Evolutionary conservation across 2,888 invertebrate genomes (phyloP).

Genomic region (Lapara coniferarum): DNA sequence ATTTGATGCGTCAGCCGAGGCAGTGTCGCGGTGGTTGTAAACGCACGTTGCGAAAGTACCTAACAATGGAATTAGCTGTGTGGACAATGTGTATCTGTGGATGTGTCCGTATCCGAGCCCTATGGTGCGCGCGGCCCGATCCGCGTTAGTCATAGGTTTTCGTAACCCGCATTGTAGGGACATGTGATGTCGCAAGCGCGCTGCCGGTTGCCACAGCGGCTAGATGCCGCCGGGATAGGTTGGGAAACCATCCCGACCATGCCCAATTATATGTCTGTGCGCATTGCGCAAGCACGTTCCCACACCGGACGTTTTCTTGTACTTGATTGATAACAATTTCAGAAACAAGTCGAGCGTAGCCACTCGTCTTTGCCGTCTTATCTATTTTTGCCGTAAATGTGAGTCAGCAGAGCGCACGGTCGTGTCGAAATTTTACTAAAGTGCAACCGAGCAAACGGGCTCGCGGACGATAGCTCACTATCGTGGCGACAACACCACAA

Average conservation of each 20-base stretch:
- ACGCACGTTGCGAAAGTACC: constrained; percentile 62
- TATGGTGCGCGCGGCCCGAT: constrained; percentile 47
- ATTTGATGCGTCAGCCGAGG: constrained; percentile 55
- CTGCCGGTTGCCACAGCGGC: constrained; percentile 70
- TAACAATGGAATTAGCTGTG: constrained; percentile 47
- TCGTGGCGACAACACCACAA: constrained; percentile 36
- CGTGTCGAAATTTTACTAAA: constrained; percentile 26
- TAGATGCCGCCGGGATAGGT: constrained; percentile 79
- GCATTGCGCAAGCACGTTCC: constrained; percentile 62
- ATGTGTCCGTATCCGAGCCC: constrained; percentile 57
- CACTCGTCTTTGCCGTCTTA: constrained; percentile 36
- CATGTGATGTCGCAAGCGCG: constrained; percentile 76
- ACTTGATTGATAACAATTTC: constrained; percentile 62
- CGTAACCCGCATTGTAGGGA: constrained; percentile 82
- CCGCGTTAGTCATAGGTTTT: constrained; percentile 77
- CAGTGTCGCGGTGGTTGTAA: constrained; percentile 33
- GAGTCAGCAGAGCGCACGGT: constrained; percentile 31
- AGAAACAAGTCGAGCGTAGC: constrained; percentile 29
- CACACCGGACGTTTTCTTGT: constrained; percentile 62
- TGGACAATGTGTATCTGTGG: constrained; percentile 56
- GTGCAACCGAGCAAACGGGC: constrained; percentile 12
- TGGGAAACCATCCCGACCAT: constrained; percentile 81
- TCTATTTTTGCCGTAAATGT: constrained; percentile 32
- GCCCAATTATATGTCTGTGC: constrained; percentile 75
- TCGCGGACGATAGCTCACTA: constrained; percentile 26